Evolutionary conservation across 2,888 invertebrate species (phyloP).

Genomic region (Thysanoteuthis rhombus): DNA sequence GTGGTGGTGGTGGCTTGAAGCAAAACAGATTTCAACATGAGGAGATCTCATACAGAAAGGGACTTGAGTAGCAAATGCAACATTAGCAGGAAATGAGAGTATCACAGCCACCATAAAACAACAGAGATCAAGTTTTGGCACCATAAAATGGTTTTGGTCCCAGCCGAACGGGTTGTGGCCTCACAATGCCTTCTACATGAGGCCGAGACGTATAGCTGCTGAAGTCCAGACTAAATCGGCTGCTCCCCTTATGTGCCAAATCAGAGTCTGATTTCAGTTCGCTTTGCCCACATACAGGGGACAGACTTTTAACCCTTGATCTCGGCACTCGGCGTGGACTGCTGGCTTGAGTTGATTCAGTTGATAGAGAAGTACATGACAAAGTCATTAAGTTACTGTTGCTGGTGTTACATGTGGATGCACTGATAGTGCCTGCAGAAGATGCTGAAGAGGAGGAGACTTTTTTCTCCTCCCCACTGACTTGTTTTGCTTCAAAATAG

Average conservation of each 20-base stretch:
- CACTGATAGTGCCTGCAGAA: neutral
- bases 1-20: neutral
- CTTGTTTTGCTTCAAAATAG: slow-evolving; percentile 52
- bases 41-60: neutral
- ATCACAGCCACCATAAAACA: slow-evolving; percentile 24
- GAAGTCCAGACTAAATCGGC: slow-evolving; percentile 52
- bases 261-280: slow-evolving; percentile 32
- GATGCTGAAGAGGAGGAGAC: no score
- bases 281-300: slow-evolving; percentile 33
- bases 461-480: neutral
- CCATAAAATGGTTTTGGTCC: slow-evolving; percentile 63
- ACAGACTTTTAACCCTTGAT: slow-evolving; percentile 28
- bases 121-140: slow-evolving; percentile 42
- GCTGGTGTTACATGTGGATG: slow-evolving; percentile 12
- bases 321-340: slow-evolving; percentile 47
- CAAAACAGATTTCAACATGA: neutral
- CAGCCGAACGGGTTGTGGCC: slow-evolving; percentile 50
- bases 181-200: slow-evolving; percentile 38
- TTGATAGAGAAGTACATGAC: slow-evolving; percentile 36
- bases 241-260: slow-evolving; percentile 39
- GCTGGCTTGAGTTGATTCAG: slow-evolving; percentile 38
- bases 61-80: slow-evolving; percentile 1
- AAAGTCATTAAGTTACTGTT: slow-evolving; percentile 30
- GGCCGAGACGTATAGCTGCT: slow-evolving; percentile 27
- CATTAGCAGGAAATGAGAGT: slow-evolving; percentile 13